phyloP scores from a whole-genome alignment of 2,888 invertebrate species.

The Pollenia griseotomentosa region DNA sequence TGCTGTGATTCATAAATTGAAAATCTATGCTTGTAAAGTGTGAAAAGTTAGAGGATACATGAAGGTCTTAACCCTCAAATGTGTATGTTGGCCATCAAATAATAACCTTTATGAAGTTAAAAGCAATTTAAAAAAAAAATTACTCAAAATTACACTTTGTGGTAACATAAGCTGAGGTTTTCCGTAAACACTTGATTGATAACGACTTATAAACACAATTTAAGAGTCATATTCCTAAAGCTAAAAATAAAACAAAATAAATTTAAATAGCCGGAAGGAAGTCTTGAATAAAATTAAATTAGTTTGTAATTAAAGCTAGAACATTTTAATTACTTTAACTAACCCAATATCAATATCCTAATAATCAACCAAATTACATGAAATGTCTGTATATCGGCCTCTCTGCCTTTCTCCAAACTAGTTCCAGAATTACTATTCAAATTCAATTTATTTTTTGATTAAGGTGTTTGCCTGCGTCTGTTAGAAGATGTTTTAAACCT shows the following conservation, averaged over 20 bases:
- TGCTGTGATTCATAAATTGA: constrained; percentile 56
- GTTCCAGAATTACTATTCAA: no score
- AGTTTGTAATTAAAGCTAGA: neutral
- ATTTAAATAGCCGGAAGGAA: constrained; percentile 50
- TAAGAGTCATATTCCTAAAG: constrained; percentile 10
- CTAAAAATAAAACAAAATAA: neutral
- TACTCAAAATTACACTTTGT: constrained; percentile 47
- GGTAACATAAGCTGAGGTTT: constrained; percentile 63
- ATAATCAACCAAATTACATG: no score
- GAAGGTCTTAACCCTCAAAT: constrained; percentile 69
- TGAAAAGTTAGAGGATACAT: constrained; percentile 62
- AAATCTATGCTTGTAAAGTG: constrained; percentile 64
- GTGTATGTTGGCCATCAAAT: constrained; percentile 60
- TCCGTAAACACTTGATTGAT: constrained; percentile 53
- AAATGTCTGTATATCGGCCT: neutral
- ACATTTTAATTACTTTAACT: no score
- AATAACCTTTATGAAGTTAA: constrained; percentile 56
- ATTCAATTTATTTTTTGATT: neutral
- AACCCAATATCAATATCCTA: neutral
- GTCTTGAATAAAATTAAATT: constrained; percentile 13
- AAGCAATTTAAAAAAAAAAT: constrained; percentile 32
- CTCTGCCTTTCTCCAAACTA: neutral
- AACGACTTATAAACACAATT: neutral
- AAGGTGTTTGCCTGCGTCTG: neutral
- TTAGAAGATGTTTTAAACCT: constrained; percentile 48